Percentiles rank a stretch among this genome's conserved stretches.
These are phyloP conservation scores for Sprattus sprattus DNA, from an alignment of 2,113 vertebrate genomes.

Conservation along the genomic window DNA sequence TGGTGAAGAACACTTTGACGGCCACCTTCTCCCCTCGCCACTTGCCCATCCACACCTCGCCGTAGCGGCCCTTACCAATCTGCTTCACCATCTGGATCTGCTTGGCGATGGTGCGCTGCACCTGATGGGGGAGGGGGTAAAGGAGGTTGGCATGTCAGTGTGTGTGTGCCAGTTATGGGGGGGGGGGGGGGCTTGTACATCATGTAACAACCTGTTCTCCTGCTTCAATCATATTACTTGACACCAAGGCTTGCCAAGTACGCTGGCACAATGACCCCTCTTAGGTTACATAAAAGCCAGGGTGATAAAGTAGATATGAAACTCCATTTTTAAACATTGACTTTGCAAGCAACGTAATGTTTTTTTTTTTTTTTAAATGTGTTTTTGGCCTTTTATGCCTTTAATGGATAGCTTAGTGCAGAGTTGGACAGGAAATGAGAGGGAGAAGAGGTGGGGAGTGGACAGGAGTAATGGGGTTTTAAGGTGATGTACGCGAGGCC, in stretches of 20 bases:
- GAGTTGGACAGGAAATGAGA: too few relatives aligned
- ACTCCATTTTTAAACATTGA: not conserved
- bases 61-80: slow-evolving; percentile 96
- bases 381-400: too few relatives aligned
- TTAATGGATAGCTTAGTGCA: too few relatives aligned
- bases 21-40: slow-evolving; percentile 96
- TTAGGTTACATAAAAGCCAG: not conserved
- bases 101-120: slow-evolving; percentile 96
- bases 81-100: slow-evolving; percentile 99
- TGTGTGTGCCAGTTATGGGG: not conserved
- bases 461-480: not conserved
- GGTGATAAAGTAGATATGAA: not conserved
- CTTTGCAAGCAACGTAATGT: not conserved
- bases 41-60: slow-evolving; percentile 96
- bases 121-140: slow-evolving; percentile 66
- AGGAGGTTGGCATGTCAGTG: too few relatives aligned
- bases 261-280: not conserved
- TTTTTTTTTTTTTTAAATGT: too few relatives aligned
- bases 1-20: slow-evolving; percentile 97
- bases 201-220: not conserved
- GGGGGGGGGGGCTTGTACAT: not conserved
- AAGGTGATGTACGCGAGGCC: not conserved
- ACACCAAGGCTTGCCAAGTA: not conserved
- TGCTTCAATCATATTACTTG: slow-evolving; percentile 14
- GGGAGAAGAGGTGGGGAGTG: too few relatives aligned